Percentiles rank a stretch among this genome's conserved stretches.
Evolutionary conservation across 2,888 invertebrate species (phyloP).

Genomic region (Liposcelis brunnea): DNA sequence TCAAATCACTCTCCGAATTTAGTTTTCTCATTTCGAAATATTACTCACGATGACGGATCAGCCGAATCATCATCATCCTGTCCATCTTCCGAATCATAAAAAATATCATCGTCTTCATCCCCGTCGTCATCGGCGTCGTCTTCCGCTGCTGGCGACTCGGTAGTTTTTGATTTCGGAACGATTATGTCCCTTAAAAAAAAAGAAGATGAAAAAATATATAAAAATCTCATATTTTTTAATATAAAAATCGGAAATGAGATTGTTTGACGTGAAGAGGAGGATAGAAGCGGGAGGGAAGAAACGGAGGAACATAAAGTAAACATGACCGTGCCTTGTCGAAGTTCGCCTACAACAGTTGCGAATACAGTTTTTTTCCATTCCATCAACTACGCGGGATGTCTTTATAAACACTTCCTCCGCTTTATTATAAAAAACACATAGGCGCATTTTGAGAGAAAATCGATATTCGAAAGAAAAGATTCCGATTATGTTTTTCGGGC

Average conservation of each 20-base stretch:
- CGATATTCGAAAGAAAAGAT: no score
- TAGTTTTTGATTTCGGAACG: slow-evolving; percentile 32
- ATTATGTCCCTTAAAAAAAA: slow-evolving; percentile 32
- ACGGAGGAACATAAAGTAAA: no score
- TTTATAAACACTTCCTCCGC: no score
- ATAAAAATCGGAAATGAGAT: neutral
- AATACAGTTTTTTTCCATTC: no score
- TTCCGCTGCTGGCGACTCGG: slow-evolving; percentile 26
- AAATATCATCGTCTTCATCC: slow-evolving; percentile 47
- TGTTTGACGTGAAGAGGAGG: neutral
- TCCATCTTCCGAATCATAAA: slow-evolving; percentile 52
- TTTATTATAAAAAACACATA: no score
- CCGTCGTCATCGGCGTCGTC: slow-evolving; percentile 39
- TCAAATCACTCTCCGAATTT: neutral
- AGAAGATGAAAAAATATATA: slow-evolving; percentile 9
- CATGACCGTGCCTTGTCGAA: no score
- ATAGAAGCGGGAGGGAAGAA: neutral
- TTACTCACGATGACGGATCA: slow-evolving; percentile 15
- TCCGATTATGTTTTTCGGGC: no score
- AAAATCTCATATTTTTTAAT: neutral
- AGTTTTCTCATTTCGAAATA: no score
- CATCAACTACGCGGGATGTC: no score
- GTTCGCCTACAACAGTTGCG: no score
- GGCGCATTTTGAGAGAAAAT: no score
- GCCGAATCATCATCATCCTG: slow-evolving; percentile 46